Evolutionary conservation across 2,797 vertebrate species (phyloP).

Genomic region (Semaprochilodus insignis): DNA sequence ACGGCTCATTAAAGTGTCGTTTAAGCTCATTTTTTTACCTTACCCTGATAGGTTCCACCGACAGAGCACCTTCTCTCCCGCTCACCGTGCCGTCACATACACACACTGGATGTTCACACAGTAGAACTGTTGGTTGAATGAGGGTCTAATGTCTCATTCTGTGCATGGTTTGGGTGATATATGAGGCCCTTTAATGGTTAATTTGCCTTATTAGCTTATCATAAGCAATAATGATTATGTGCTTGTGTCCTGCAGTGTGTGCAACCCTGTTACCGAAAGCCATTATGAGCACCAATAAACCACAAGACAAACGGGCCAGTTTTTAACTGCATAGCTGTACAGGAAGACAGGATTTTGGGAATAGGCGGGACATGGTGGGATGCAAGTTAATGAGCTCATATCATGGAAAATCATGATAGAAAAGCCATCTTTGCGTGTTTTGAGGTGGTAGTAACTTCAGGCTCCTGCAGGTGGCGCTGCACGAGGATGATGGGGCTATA

Average conservation of each 20-base stretch:
- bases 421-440: too few species aligned
- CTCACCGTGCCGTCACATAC: neutral
- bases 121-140: neutral
- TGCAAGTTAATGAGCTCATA: too few species aligned
- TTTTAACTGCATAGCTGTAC: too few species aligned
- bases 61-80: neutral
- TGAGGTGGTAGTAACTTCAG: too few species aligned
- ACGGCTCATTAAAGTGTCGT: slow-evolving; percentile 82
- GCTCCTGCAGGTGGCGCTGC: too few species aligned
- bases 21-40: slow-evolving; percentile 57
- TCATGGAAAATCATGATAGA: too few species aligned
- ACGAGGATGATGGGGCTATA: too few species aligned
- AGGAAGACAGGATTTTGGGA: too few species aligned
- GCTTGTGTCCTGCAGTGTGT: neutral
- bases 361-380: too few species aligned
- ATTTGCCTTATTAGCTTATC: neutral
- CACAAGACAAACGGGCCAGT: neutral
- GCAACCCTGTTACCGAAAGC: neutral
- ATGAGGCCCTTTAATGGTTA: neutral
- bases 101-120: neutral
- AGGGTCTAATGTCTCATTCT: neutral
- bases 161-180: neutral
- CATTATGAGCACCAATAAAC: neutral
- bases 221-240: neutral
- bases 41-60: neutral